Percentiles rank a stretch among this genome's conserved stretches.
phyloP scores from a whole-genome alignment of 2,113 vertebrate genomes.

The Protobothrops mucrosquamatus region DNA sequence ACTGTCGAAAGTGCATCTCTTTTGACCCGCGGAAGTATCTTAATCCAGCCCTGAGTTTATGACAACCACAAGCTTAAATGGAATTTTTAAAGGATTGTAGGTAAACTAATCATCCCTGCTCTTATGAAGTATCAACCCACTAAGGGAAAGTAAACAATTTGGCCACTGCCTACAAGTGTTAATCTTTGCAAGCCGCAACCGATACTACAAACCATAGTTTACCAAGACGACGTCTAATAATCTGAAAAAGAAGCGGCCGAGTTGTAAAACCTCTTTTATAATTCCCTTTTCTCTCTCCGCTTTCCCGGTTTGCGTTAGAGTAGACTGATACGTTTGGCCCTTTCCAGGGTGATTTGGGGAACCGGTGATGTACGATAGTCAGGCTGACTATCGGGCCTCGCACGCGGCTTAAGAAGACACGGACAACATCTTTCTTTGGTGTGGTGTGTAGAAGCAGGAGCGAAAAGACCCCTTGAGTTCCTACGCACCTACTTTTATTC shows the following conservation, averaged over 20 bases:
- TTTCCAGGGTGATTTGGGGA: too few relatives aligned
- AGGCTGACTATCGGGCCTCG: too few relatives aligned
- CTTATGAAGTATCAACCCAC: background rate
- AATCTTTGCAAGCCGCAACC: background rate
- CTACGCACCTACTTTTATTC: too few relatives aligned
- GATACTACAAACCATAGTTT: background rate
- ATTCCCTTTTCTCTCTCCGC: background rate
- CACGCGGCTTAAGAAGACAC: too few relatives aligned
- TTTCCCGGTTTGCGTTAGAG: background rate
- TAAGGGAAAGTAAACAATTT: background rate
- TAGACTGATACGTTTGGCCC: too few relatives aligned
- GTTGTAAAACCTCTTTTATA: background rate
- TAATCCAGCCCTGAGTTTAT: background rate
- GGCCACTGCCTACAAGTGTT: background rate
- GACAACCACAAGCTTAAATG: background rate
- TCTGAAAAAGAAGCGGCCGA: background rate
- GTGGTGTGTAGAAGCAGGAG: too few relatives aligned
- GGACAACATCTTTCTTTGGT: too few relatives aligned
- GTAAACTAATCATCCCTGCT: background rate
- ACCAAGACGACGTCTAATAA: background rate
- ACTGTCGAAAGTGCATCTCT: background rate
- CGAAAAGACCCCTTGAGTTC: too few relatives aligned
- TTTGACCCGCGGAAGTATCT: background rate
- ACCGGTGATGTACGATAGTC: too few relatives aligned
- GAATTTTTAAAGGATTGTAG: background rate